Base-by-base conservation (phyloP, 1,140 invertebrate species). In the Maconellicoccus hirsutus region DNA sequence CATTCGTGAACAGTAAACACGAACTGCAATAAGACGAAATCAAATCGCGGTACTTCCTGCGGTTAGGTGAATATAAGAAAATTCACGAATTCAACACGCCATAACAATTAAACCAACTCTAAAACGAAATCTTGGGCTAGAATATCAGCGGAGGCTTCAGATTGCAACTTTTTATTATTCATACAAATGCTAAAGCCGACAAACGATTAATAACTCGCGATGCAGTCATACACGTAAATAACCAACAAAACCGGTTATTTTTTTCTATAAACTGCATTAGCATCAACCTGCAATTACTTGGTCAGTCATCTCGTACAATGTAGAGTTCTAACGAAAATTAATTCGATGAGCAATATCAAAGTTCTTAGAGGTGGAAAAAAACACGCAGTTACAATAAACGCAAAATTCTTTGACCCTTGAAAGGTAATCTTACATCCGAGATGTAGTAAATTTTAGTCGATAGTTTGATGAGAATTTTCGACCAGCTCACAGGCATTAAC, bases 261-360 rank as follows among this genome's bases (percentile, higher is more conserved):
- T 33, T 52, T 52, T 52, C 16, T 52, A 8, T 19, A 52, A 52
- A 52, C 42, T 52, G 42, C 42, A 52, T 52, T 52, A 52, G 12
- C 42, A 52, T 52, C 42, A 52, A 52, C 42, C 42, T 52, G 42
- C 42, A 52, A 52, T 52, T 52, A 52, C n/a, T 52, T 52, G n/a
- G 42, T 19, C 42, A 19, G 42, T 52, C n/a, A 14, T 52, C 12
- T 14, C 42, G 42, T 52, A 52, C 42, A 52, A 16, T 52, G 42
- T 52, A 52, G 42, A 16, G 6, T 52, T 52, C 42, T 4, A 52
- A 16, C n/a, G 10, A 52, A 52, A 52, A 52, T 52, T 52, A 52
- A 52, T 52, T 52, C n/a, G 12, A 19, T 52, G 42, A 52, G n/a
- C 42, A 8, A 16, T 52, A 52, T 19, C 42, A 16, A n/a, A n/a